Conservation (phyloP, 2,888 invertebrate species). For the Cordylochernes scorpioides region DNA sequence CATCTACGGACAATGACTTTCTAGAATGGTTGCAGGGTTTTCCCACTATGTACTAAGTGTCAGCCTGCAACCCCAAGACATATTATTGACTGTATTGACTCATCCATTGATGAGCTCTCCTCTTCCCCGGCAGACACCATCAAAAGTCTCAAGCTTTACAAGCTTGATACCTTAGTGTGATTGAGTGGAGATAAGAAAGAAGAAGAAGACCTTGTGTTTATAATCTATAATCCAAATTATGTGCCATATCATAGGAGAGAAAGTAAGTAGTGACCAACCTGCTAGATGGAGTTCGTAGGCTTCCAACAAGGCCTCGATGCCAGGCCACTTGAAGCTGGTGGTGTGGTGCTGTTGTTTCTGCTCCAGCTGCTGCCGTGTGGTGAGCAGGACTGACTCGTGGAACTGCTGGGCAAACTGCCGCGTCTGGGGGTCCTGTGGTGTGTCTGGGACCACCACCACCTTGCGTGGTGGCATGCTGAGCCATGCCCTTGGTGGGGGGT, state of each 20-base stretch:
- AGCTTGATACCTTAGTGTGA: not conserved
- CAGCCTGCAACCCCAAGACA: too few relatives aligned
- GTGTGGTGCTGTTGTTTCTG: not conserved
- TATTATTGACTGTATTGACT: too few relatives aligned
- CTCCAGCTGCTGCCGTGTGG: constrained; percentile 20
- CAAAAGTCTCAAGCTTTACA: too few relatives aligned
- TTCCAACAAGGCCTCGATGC: constrained; percentile 21
- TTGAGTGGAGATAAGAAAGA: not conserved
- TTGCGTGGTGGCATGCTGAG: too few relatives aligned
- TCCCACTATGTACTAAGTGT: too few relatives aligned
- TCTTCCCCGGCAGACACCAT: not conserved
- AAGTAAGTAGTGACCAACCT: constrained; percentile 6
- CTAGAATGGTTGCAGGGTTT: too few relatives aligned
- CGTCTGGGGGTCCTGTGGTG: too few relatives aligned
- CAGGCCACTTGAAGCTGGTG: constrained; percentile 18
- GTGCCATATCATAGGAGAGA: not conserved
- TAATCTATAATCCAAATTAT: not conserved
- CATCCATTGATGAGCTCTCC: too few relatives aligned
- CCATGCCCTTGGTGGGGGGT: too few relatives aligned
- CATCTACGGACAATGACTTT: too few relatives aligned
- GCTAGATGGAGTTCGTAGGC: constrained; percentile 19
- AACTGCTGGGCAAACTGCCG: constrained; percentile 24
- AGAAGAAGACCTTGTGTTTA: too few relatives aligned
- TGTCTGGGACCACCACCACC: too few relatives aligned
- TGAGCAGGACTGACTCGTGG: constrained; percentile 21